These are phyloP conservation scores for Phyllostomus discolor DNA, from an alignment of 2,113 vertebrate species.

Conservation along the genomic window DNA sequence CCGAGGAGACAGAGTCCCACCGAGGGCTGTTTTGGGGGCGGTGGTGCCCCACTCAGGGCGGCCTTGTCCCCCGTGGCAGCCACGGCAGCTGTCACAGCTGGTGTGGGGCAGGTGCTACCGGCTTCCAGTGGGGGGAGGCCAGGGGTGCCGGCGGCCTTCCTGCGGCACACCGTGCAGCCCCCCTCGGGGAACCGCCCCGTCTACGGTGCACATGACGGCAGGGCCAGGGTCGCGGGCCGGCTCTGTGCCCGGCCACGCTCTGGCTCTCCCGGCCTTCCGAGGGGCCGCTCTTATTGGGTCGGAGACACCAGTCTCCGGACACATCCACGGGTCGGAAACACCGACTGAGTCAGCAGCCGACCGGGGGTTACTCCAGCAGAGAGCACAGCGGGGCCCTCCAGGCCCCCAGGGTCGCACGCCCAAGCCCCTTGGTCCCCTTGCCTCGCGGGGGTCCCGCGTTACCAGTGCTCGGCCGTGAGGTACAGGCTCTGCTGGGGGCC, in stretches of 20 bases:
- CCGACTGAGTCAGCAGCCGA: neutral
- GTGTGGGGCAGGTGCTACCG: neutral
- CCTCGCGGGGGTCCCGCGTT: neutral
- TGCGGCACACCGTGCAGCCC: fast-evolving
- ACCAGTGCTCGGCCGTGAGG: constrained; percentile 84
- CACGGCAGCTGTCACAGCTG: neutral
- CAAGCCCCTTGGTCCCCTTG: neutral
- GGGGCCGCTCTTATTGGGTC: neutral
- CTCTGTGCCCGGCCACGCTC: neutral
- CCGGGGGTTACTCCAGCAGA: neutral
- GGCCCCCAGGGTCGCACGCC: fast-evolving
- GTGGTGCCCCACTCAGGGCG: neutral
- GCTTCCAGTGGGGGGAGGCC: neutral
- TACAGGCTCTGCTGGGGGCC: constrained; percentile 70
- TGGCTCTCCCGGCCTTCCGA: no score
- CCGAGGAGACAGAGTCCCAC: neutral
- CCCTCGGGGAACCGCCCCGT: fast-evolving
- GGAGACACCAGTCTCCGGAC: neutral
- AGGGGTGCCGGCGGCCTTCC: fast-evolving
- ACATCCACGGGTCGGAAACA: no score
- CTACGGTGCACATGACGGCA: fast-evolving
- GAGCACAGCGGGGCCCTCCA: neutral
- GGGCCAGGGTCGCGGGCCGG: fast-evolving
- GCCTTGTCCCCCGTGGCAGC: no score
- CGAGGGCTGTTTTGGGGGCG: neutral